Base-by-base conservation (phyloP, 2,888 invertebrate species). In the Drosophila mayaguana region DNA sequence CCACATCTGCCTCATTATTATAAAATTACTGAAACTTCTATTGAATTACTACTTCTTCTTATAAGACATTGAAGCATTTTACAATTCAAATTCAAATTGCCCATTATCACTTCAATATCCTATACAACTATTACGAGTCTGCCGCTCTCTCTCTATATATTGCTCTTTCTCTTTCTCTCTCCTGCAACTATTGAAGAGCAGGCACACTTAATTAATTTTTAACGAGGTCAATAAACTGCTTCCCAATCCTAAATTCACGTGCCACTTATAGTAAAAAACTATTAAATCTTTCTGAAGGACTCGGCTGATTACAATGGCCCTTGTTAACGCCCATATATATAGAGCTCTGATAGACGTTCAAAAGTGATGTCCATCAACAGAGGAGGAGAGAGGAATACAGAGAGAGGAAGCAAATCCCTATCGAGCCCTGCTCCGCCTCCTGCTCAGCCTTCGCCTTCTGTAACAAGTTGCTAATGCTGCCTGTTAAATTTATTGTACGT, bases 391-490 rank as follows among this genome's bases (percentile, higher is more conserved):
- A 11, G 25, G 2, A 5, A 0, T 3, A 1, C 9, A 28, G 28
- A 25, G 8, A 8, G 46, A 5, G 9, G 4, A 1, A 25, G 48
- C 25, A n/a, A 20, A 18, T n/a, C 18, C 57, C 36, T 22, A 11
- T 36, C 28, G 16, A 16, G 6, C 16, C 36, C 36, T 14, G 6
- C 18, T 18, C n/a, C 16, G 11, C 43, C 25, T 16, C 38, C 20
- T 7, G 28, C 28, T 16, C 34, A 34, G 14, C 51, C 20, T 18
- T 18, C n/a, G 54, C 14, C 34, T 38, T 16, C 70, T 36, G 57
- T 70, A 79, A 76, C 80, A 76, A 76, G 80, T 80, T 76, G 77
- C 80, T 77, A 77, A 77, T 77, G 80, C 80, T 76, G 77, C 60
- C 65, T 66, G 77, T 72, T 77, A 66, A 80, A 77, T 77, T 77